Evolutionary conservation across 2,797 vertebrate genomes (phyloP).

Genomic region (Aeoliscus strigatus): DNA sequence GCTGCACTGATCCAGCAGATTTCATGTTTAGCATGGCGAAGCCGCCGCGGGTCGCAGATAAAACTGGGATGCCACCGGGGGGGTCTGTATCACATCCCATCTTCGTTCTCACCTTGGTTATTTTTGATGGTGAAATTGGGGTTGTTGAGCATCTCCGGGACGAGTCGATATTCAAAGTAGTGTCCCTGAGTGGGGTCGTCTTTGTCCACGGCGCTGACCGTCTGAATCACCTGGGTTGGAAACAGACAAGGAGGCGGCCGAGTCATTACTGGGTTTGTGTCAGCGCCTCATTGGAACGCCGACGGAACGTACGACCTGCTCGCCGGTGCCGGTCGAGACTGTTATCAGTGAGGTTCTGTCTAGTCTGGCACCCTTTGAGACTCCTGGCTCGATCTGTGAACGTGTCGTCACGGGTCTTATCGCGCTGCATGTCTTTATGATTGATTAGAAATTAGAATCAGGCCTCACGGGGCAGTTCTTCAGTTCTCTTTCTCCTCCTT

Average conservation of each 20-base stretch:
- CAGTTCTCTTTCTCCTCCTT: constrained; percentile 10
- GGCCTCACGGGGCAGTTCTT: constrained; percentile 44
- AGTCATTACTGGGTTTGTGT: constrained; percentile 56
- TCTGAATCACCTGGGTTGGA: constrained; percentile 88
- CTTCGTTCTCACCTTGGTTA: constrained; percentile 94
- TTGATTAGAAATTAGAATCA: constrained; percentile 72
- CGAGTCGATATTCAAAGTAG: constrained; percentile 91
- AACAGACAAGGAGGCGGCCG: constrained; percentile 28
- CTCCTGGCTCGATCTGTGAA: constrained; percentile 66
- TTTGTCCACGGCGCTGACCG: constrained; percentile 91
- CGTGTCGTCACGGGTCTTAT: constrained; percentile 69
- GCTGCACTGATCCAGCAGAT: constrained; percentile 67
- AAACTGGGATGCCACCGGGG: constrained; percentile 38
- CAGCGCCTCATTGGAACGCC: constrained; percentile 45
- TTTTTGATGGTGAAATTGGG: constrained; percentile 99
- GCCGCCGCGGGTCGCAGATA: constrained; percentile 37
- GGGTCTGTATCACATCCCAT: no score
- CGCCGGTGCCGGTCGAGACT: constrained; percentile 63
- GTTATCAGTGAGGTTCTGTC: constrained; percentile 68
- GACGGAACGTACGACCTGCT: constrained; percentile 67
- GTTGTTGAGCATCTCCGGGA: constrained; percentile 93
- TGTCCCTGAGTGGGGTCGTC: constrained; percentile 95
- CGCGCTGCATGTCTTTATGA: constrained; percentile 69
- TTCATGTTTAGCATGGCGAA: constrained; percentile 45
- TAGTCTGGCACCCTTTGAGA: constrained; percentile 57